These are phyloP conservation scores for Ptychoptera contaminata DNA, from an alignment of 2,888 invertebrate species.

Conservation along the genomic window DNA sequence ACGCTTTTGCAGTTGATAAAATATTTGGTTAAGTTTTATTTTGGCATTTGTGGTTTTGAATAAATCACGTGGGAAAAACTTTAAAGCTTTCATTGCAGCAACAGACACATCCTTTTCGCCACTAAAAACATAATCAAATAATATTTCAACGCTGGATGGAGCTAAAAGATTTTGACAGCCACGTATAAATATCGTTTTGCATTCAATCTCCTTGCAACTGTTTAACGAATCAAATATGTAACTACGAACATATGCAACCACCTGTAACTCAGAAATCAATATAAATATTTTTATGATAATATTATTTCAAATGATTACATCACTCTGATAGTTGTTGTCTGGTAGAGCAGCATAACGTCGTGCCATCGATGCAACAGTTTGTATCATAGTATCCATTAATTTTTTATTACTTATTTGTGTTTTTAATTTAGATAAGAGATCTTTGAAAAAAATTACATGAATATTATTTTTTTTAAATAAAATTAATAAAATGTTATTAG, in stretches of 20 bases:
- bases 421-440: conserved; percentile 19
- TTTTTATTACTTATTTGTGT: conserved; percentile 37
- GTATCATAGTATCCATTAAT: conserved; percentile 47
- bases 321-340: conserved; percentile 14
- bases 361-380: conserved; percentile 47
- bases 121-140: conserved; percentile 38
- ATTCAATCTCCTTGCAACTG: conserved; percentile 37
- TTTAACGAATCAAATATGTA: conserved; percentile 27
- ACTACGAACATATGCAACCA: conserved; percentile 25
- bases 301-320: background rate
- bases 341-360: conserved; percentile 27
- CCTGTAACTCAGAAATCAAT: conserved; percentile 14
- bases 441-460: conserved; percentile 4
- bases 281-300: background rate
- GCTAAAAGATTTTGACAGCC: conserved; percentile 54
- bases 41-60: conserved; percentile 29
- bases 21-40: conserved; percentile 35
- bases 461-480: background rate
- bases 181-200: conserved; percentile 43
- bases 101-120: conserved; percentile 39
- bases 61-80: conserved; percentile 31
- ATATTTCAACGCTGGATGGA: conserved; percentile 37
- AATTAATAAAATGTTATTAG: background rate
- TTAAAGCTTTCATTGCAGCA: conserved; percentile 51
- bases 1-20: conserved; percentile 39